phyloP scores from a whole-genome alignment of 2,797 vertebrate species.

The Labeo calbasu region DNA sequence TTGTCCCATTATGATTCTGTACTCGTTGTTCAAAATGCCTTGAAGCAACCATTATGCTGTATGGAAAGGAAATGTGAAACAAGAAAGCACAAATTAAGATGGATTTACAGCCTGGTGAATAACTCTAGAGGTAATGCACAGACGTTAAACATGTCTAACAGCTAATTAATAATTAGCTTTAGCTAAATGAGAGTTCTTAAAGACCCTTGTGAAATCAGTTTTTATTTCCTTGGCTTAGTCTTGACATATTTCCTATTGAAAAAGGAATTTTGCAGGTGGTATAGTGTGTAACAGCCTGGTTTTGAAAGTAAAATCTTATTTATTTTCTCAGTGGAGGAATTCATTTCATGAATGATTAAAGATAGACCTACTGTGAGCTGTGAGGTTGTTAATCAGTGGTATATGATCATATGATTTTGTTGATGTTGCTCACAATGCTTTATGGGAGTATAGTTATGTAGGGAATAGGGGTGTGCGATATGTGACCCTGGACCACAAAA shows the following conservation, averaged over 20 bases:
- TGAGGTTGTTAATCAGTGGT: not conserved
- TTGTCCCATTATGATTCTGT: slow-evolving; percentile 20
- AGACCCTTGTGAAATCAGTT: not conserved
- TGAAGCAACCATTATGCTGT: slow-evolving; percentile 16
- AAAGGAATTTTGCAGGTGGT: not conserved
- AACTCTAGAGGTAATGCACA: not conserved
- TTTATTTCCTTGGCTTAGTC: not conserved
- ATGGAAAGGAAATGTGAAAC: slow-evolving; percentile 6
- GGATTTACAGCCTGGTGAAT: slow-evolving; percentile 21
- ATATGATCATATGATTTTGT: not conserved
- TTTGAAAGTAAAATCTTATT: not conserved
- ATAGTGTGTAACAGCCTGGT: not conserved
- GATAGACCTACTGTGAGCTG: not conserved
- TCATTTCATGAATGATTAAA: not conserved
- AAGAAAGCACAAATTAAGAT: not conserved
- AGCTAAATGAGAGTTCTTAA: not conserved
- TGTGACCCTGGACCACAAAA: no score
- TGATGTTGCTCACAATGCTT: not conserved
- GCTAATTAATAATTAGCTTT: slow-evolving; percentile 8
- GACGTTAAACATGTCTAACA: not conserved
- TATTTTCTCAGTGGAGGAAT: not conserved
- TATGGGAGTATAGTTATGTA: not conserved
- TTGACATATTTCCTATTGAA: not conserved
- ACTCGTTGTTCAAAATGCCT: slow-evolving; percentile 10
- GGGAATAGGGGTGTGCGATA: no score